Evolutionary conservation across 2,113 vertebrate genomes (phyloP), one percentile per base, ranked within the genome.

Genomic region (Nannospalax galili): DNA sequence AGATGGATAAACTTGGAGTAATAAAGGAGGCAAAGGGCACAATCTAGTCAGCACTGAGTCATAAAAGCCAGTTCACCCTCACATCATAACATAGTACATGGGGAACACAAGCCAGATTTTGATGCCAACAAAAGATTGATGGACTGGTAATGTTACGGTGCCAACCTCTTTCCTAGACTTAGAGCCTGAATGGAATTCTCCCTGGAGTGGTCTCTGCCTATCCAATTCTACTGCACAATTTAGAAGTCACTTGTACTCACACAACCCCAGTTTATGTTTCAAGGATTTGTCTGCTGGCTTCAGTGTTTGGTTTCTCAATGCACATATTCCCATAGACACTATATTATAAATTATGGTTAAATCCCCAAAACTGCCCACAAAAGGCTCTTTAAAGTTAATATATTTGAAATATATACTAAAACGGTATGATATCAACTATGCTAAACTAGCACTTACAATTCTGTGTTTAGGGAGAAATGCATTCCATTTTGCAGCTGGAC

Each of bases 331-430:
- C 81, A 93, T 58, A 92, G 85, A 92, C 48, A 26, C 56, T 88
- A 5, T 82, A 64, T 93, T 92, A 92, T 64, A 94, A 96, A 96
- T 96, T 90, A 78, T 79, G 58, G 40, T 28, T 96, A 85, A 94
- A 80, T 82, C 78, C 85, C 82, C 81, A 93, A 92, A 94, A 97
- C 78, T 96, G n/a, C 85, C 94, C 96, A 96, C 75, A 60, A 84
- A 95, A 82, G 67, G 0, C 88, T 94, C 90, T 96, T 96, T 93
- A 96, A 96, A 95, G 72, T 95, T 90, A 96, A 96, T 90, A 72
- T 93, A 88, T 96, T 96, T 96, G 70, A 97, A 95, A 90, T 82
- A 92, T 72, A 48, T 90, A 92, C 56, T 90, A 85, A 90, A 93
- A 94, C 78, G 30, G 72, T 62, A 77, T 64, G 42, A 70, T 79